Conservation (phyloP, 2,797 vertebrate genomes). For the Gobionotothen gibberifrons region DNA sequence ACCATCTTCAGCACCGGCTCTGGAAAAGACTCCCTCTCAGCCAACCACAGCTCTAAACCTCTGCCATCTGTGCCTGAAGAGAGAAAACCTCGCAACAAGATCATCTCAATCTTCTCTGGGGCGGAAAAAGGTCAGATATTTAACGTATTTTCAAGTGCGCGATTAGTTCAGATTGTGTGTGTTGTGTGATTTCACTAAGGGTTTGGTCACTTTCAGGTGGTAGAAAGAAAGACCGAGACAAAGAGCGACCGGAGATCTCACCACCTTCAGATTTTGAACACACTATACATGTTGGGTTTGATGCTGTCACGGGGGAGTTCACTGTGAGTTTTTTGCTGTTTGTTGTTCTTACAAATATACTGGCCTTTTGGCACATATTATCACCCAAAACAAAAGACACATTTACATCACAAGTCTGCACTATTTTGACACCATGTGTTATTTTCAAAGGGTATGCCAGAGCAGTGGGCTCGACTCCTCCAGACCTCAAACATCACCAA, state of each 20-base stretch:
- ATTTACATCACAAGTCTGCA: not conserved
- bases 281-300: conserved; percentile 97
- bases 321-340: conserved; percentile 83
- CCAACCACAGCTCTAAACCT: conserved; percentile 96
- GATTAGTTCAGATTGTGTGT: not conserved
- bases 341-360: not conserved
- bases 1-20: conserved; percentile 89
- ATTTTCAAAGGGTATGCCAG: conserved; percentile 92
- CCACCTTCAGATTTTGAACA: conserved; percentile 98
- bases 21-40: conserved; percentile 89
- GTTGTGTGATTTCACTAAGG: not conserved
- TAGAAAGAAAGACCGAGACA: conserved; percentile 94
- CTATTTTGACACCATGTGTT: not conserved
- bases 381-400: not conserved
- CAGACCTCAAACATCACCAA: conserved; percentile 99
- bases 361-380: not conserved
- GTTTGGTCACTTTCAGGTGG: conserved; percentile 82
- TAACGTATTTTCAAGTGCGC: not conserved
- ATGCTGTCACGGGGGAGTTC: conserved; percentile 98
- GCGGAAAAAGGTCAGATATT: conserved; percentile 90
- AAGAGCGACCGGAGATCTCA: conserved; percentile 97
- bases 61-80: conserved; percentile 97
- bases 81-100: conserved; percentile 93
- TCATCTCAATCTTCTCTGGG: conserved; percentile 95
- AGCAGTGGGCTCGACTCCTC: conserved; percentile 96